These are phyloP conservation scores for Antedon mediterranea DNA, from an alignment of 53 echinoderm and acorn worm species.

Conservation along the genomic window DNA sequence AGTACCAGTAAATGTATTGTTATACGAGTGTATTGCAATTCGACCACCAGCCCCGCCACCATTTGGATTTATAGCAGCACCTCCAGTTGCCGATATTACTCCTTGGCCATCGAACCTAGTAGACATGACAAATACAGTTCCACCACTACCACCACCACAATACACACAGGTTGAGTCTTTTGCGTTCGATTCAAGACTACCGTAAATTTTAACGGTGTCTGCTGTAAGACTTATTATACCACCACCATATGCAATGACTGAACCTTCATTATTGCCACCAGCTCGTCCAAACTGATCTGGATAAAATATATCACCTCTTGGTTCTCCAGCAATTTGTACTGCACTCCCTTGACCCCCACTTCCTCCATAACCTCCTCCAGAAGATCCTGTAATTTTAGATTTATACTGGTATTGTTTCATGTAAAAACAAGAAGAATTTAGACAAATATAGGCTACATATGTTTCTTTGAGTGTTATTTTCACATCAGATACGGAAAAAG, in stretches of 20 bases:
- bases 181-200: slow-evolving; percentile 39
- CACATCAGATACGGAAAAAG: too few species aligned
- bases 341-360: slow-evolving; percentile 61
- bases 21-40: slow-evolving; percentile 35
- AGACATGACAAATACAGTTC: slow-evolving; percentile 26
- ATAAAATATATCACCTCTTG: slow-evolving; percentile 35
- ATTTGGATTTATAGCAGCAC: slow-evolving; percentile 13
- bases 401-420: too few species aligned
- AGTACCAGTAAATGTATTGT: slow-evolving; percentile 41
- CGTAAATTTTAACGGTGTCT: slow-evolving; percentile 48
- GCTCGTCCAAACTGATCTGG: slow-evolving; percentile 63
- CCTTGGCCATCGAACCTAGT: slow-evolving; percentile 35
- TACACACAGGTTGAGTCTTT: slow-evolving; percentile 7
- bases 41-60: slow-evolving; percentile 85
- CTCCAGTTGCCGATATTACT: slow-evolving; percentile 23
- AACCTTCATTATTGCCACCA: slow-evolving; percentile 31
- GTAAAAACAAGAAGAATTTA: too few species aligned
- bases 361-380: slow-evolving; percentile 75
- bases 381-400: slow-evolving; percentile 33
- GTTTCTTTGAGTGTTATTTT: too few species aligned
- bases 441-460: too few species aligned
- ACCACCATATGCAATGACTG: slow-evolving; percentile 36
- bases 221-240: slow-evolving; percentile 44
- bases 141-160: slow-evolving; percentile 71
- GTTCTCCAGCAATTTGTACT: slow-evolving; percentile 39